These are phyloP conservation scores for Hymenochirus boettgeri DNA, from an alignment of 2,113 vertebrate genomes.

Conservation along the genomic window DNA sequence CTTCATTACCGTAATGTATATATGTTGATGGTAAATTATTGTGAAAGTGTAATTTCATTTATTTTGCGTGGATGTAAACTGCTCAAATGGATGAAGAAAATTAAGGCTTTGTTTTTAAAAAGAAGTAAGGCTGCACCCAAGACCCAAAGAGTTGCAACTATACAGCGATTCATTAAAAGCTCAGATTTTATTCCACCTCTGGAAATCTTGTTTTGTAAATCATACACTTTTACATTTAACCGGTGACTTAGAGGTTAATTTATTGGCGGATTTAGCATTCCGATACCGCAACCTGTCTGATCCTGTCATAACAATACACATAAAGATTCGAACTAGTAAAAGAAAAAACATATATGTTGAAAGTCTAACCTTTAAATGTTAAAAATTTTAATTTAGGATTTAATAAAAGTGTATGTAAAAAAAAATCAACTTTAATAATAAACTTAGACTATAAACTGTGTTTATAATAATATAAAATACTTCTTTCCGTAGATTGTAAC, in stretches of 20 bases:
- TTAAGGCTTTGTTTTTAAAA: slow-evolving; percentile 62
- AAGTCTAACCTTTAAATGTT: slow-evolving; percentile 66
- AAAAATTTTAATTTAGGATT: slow-evolving; percentile 61
- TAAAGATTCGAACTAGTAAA: slow-evolving; percentile 51
- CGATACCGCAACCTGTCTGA: slow-evolving; percentile 14
- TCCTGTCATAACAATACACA: no score
- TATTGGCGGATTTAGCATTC: slow-evolving; percentile 48
- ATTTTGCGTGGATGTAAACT: slow-evolving; percentile 87
- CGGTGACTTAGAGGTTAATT: slow-evolving; percentile 56
- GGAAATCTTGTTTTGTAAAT: slow-evolving; percentile 53
- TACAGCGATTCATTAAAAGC: slow-evolving; percentile 65
- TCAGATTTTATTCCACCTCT: slow-evolving; percentile 51
- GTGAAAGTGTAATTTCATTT: slow-evolving; percentile 77
- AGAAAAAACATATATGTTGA: slow-evolving; percentile 57
- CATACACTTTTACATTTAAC: slow-evolving; percentile 55
- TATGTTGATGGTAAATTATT: slow-evolving; percentile 85
- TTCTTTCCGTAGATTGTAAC: slow-evolving; percentile 73
- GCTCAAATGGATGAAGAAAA: slow-evolving; percentile 75
- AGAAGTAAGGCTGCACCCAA: slow-evolving; percentile 55
- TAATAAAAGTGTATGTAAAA: slow-evolving; percentile 64
- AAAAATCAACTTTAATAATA: slow-evolving; percentile 62
- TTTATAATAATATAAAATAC: slow-evolving; percentile 76
- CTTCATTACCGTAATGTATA: slow-evolving; percentile 90
- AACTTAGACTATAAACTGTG: slow-evolving; percentile 76
- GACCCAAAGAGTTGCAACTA: slow-evolving; percentile 59